These are phyloP conservation scores for Zophobas atratus DNA, from an alignment of 1,140 invertebrate genomes.

Conservation along the genomic window DNA sequence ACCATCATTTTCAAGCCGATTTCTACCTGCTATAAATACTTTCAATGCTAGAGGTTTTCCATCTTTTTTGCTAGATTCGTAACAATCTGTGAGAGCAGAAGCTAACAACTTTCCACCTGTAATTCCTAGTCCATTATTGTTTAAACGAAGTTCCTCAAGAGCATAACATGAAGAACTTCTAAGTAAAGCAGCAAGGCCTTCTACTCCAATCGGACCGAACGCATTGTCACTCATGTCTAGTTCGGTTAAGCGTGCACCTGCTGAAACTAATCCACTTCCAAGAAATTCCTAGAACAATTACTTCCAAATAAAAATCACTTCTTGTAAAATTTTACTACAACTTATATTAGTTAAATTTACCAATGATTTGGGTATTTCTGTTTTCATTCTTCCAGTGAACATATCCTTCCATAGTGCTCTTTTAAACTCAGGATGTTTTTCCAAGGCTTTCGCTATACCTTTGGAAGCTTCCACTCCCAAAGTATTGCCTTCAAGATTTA, in stretches of 20 bases:
- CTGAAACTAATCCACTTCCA: slow-evolving; percentile 85
- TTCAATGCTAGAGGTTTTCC: slow-evolving; percentile 80
- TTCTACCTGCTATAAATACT: slow-evolving; percentile 94
- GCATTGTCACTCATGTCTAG: slow-evolving; percentile 99
- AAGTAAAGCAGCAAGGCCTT: slow-evolving; percentile 89
- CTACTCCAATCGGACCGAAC: slow-evolving; percentile 95
- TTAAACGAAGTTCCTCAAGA: slow-evolving; percentile 86
- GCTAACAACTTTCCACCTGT: slow-evolving; percentile 91
- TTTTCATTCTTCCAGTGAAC: slow-evolving; percentile 95
- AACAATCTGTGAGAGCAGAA: slow-evolving; percentile 82
- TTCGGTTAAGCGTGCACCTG: slow-evolving; percentile 85
- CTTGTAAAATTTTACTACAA: neutral
- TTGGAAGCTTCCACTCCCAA: slow-evolving; percentile 90
- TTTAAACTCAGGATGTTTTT: slow-evolving; percentile 83
- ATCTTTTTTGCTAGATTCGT: slow-evolving; percentile 75
- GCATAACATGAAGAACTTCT: slow-evolving; percentile 88
- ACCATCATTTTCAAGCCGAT: slow-evolving; percentile 95
- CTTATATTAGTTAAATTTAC: slow-evolving; percentile 66
- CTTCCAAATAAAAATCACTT: neutral
- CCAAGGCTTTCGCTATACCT: slow-evolving; percentile 86
- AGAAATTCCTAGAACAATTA: slow-evolving; percentile 76
- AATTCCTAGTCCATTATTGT: slow-evolving; percentile 97
- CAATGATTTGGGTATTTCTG: slow-evolving; percentile 94
- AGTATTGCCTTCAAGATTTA: slow-evolving; percentile 95
- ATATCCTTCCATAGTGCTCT: slow-evolving; percentile 95